phyloP scores from a whole-genome alignment of 2,113 vertebrate species.

The Pelmatolapia mariae region DNA sequence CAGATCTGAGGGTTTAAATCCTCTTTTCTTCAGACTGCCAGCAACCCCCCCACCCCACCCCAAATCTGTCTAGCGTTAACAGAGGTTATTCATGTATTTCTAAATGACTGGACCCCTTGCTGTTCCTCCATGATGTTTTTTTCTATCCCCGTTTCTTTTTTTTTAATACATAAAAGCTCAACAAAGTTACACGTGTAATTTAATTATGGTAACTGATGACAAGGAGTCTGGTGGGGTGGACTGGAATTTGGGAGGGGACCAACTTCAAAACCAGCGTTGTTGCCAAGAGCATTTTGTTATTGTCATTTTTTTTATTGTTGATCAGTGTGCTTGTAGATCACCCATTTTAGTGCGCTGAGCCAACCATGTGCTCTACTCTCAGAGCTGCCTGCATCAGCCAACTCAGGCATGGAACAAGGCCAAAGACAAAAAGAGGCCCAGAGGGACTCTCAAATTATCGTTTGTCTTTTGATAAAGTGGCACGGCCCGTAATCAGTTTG shows the following conservation, averaged over 20 bases:
- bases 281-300: conserved; percentile 19
- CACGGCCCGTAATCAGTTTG: not conserved
- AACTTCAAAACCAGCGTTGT: not conserved
- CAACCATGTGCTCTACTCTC: conserved; percentile 31
- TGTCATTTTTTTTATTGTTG: conserved; percentile 25
- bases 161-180: not conserved
- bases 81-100: not conserved
- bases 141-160: not conserved
- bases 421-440: conserved; percentile 25
- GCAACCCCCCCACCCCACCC: not conserved
- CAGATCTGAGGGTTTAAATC: conserved; percentile 31
- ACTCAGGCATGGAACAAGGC: conserved; percentile 1
- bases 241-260: not conserved
- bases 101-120: not conserved
- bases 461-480: conserved; percentile 30
- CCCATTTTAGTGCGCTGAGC: conserved; percentile 2
- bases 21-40: not conserved
- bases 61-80: not conserved
- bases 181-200: not conserved
- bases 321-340: conserved; percentile 13
- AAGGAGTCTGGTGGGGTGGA: not conserved
- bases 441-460: conserved; percentile 4
- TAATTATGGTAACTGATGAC: not conserved
- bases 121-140: not conserved
- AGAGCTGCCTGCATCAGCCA: conserved; percentile 10